Conservation (phyloP, 2,113 vertebrate genomes). For the Barbus barbus region DNA sequence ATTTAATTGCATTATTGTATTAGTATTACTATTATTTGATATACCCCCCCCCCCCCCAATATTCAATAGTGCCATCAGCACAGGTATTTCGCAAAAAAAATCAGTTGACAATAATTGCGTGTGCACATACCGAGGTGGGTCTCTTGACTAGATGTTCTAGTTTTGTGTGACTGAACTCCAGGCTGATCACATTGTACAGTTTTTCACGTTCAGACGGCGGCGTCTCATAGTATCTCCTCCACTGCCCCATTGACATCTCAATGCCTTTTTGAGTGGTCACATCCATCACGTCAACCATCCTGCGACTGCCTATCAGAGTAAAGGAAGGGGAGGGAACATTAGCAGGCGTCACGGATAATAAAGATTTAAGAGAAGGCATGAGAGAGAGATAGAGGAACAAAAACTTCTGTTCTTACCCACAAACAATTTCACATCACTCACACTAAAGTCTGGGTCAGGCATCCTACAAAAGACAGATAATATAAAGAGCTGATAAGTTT, state of each 20-base stretch:
- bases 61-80: too few species aligned
- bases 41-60: too few species aligned
- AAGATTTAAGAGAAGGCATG: neutral
- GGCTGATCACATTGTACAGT: constrained; percentile 97
- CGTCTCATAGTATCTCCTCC: constrained; percentile 96
- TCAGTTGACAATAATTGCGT: neutral
- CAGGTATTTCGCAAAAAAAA: too few species aligned
- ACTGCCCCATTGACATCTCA: constrained; percentile 99
- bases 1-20: too few species aligned
- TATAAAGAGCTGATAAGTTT: neutral
- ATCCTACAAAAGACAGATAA: constrained; percentile 78
- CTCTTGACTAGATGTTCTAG: constrained; percentile 96
- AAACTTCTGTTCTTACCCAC: constrained; percentile 82
- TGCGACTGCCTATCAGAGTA: constrained; percentile 82
- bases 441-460: constrained; percentile 94
- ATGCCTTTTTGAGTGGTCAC: constrained; percentile 97
- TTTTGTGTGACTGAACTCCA: constrained; percentile 97
- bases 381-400: neutral
- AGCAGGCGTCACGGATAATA: neutral
- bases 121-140: constrained; percentile 82
- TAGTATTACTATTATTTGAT: too few species aligned
- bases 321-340: neutral
- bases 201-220: constrained; percentile 91
- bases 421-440: constrained; percentile 95
- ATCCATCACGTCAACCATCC: constrained; percentile 98